Conservation (phyloP, 2,113 vertebrate species). For the Dryoscopus gambensis region DNA sequence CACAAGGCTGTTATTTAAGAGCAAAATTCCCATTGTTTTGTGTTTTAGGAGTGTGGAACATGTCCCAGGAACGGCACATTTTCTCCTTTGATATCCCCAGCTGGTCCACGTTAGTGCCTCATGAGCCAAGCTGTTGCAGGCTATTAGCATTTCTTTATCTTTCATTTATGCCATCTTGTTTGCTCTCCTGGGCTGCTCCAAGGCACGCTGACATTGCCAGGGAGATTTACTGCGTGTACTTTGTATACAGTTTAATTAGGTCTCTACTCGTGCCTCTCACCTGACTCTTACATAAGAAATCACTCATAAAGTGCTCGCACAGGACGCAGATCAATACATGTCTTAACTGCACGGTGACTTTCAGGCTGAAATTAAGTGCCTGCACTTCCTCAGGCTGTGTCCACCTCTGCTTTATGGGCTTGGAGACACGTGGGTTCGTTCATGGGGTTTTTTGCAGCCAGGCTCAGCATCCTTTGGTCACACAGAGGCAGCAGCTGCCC, state of each 20-base stretch:
- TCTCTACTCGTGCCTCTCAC: conserved; percentile 48
- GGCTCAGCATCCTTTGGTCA: neutral
- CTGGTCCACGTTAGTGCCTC: neutral
- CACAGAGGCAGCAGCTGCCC: neutral
- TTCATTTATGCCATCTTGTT: conserved; percentile 33
- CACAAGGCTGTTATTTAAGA: neutral
- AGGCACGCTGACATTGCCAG: conserved; percentile 40
- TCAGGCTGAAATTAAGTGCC: conserved; percentile 40
- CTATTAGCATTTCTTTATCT: conserved; percentile 35
- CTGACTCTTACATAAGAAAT: conserved; percentile 59
- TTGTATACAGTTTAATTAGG: conserved; percentile 57
- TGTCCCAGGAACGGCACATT: neutral
- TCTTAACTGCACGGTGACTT: neutral
- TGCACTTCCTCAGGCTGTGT: neutral
- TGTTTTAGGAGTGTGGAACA: neutral
- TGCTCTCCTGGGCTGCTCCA: conserved; percentile 32
- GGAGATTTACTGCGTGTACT: conserved; percentile 41
- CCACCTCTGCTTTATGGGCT: neutral
- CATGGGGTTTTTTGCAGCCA: neutral
- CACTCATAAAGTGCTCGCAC: conserved; percentile 54
- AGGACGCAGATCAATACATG: neutral
- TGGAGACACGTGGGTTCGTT: neutral
- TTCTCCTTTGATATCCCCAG: neutral
- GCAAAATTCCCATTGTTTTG: neutral
- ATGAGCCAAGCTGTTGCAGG: neutral